Percentiles rank a stretch among this genome's conserved stretches.
Conservation (phyloP, 2,888 invertebrate species). For the Cheilosia scutellata region DNA sequence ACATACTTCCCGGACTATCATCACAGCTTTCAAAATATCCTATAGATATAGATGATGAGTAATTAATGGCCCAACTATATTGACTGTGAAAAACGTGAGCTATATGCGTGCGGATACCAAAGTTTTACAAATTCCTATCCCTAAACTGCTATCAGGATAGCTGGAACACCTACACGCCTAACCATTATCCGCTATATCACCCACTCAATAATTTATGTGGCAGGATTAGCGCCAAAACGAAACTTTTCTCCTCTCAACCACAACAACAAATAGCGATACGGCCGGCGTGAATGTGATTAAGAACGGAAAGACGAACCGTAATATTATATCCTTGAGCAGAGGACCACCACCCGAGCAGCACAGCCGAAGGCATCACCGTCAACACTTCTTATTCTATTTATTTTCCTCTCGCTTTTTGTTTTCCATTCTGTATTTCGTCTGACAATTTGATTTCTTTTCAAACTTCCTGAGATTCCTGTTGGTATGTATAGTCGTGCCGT, state of each 20-base stretch:
- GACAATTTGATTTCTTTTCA: constrained; percentile 72
- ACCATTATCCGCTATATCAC: constrained; percentile 17
- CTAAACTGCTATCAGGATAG: not conserved
- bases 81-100: constrained; percentile 55
- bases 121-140: constrained; percentile 18
- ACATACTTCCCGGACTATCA: not conserved
- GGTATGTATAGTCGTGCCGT: not conserved
- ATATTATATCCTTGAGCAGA: constrained; percentile 19
- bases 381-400: constrained; percentile 40
- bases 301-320: constrained; percentile 24
- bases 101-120: not conserved
- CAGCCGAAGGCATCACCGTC: constrained; percentile 28
- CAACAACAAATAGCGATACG: constrained; percentile 44
- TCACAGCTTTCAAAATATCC: constrained; percentile 36
- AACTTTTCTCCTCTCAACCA: constrained; percentile 33
- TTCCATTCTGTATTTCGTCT: constrained; percentile 30
- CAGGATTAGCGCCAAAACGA: constrained; percentile 49
- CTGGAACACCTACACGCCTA: not conserved
- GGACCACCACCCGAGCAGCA: constrained; percentile 2
- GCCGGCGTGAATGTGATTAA: constrained; percentile 64
- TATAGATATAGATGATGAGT: constrained; percentile 15
- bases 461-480: constrained; percentile 57
- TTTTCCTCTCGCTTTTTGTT: constrained; percentile 34
- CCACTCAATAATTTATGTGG: constrained; percentile 58
- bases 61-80: constrained; percentile 45